Evolutionary conservation across 2,888 invertebrate genomes (phyloP).

Genomic region (Mongoloraphidia duomilia): DNA sequence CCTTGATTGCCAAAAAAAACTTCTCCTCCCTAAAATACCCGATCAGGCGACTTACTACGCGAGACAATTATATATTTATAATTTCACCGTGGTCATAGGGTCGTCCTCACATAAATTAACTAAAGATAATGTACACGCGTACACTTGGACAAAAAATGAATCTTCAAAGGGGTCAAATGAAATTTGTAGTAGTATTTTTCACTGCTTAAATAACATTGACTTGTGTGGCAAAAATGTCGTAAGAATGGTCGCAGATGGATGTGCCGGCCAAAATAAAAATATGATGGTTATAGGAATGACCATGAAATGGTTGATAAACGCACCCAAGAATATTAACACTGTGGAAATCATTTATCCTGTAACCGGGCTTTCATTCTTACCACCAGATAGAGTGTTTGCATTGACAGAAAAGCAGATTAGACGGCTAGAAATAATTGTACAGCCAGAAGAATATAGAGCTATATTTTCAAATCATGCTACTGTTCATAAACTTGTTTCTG

Average conservation of each 20-base stretch:
- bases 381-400: conserved; percentile 12
- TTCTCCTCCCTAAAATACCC: conserved; percentile 18
- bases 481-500: conserved; percentile 6
- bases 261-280: conserved; percentile 7
- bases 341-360: conserved; percentile 13
- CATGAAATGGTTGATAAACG: background rate
- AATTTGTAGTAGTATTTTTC: conserved; percentile 18
- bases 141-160: conserved; percentile 20
- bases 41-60: conserved; percentile 20
- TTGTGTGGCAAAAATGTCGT: background rate
- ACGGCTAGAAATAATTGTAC: conserved; percentile 8
- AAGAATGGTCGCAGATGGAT: conserved; percentile 7
- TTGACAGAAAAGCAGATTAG: conserved; percentile 10
- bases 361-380: background rate
- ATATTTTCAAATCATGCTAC: conserved; percentile 10
- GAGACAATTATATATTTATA: conserved; percentile 18
- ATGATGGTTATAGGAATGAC: too few relatives aligned
- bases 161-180: conserved; percentile 18
- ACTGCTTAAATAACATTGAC: conserved; percentile 11
- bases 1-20: conserved; percentile 23
- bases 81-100: conserved; percentile 18
- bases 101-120: conserved; percentile 11
- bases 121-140: conserved; percentile 16
- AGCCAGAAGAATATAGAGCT: conserved; percentile 7
- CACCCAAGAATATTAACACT: conserved; percentile 4